These are phyloP conservation scores for Hydractinia symbiolongicarpus DNA, from an alignment of 30 jellyfish, hydroid and myxozoan species.

Conservation along the genomic window DNA sequence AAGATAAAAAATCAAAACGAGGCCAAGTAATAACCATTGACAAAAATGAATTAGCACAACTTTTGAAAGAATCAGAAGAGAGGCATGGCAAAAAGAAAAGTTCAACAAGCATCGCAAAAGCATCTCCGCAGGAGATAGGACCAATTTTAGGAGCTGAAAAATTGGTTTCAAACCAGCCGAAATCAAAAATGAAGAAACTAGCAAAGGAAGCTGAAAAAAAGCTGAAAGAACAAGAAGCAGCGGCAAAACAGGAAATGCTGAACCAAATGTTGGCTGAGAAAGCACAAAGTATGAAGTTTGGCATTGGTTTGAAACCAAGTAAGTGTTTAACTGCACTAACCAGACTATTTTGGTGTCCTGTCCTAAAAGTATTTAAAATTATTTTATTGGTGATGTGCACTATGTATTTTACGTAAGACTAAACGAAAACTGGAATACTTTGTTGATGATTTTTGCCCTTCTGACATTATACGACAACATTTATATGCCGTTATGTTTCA, in stretches of 20 bases:
- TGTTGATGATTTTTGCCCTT: no score
- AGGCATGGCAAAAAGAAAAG: not conserved
- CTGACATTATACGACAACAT: no score
- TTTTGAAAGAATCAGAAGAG: constrained; percentile 4
- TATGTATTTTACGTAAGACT: no score
- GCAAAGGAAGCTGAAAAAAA: constrained; percentile 44
- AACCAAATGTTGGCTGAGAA: constrained; percentile 62
- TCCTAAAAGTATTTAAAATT: no score
- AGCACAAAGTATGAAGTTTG: constrained; percentile 65
- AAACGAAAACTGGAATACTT: no score
- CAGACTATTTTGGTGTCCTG: not conserved
- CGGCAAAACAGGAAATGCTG: constrained; percentile 35
- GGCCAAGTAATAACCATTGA: constrained; percentile 35
- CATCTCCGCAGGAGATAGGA: not conserved
- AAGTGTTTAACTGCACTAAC: constrained; percentile 16
- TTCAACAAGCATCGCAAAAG: not conserved
- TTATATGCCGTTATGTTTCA: no score
- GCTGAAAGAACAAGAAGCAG: constrained; percentile 35
- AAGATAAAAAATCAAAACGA: constrained; percentile 21
- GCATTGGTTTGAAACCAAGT: constrained; percentile 81
- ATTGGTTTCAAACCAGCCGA: not conserved
- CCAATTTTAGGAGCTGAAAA: constrained; percentile 1
- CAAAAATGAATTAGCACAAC: constrained; percentile 14
- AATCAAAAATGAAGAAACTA: constrained; percentile 3
- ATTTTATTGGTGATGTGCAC: no score